Base-by-base conservation (phyloP, 2,888 invertebrate genomes). In the Epinotia demarniana region DNA sequence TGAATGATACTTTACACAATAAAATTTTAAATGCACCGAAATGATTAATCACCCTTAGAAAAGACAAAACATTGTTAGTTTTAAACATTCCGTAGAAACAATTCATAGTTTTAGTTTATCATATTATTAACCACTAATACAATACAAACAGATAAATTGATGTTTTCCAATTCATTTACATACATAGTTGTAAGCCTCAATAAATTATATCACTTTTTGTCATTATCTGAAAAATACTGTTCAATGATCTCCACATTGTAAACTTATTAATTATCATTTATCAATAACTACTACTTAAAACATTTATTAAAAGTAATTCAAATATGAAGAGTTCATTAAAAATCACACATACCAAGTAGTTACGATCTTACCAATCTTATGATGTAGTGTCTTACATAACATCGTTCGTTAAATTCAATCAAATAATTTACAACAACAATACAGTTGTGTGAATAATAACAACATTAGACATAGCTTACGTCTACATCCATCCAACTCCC, bases 401-500 rank as follows among this genome's bases (percentile, higher is more conserved):
- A 84, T 87, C 84, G 83, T 86, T 86, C 82, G 85, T 89, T 90
- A 90, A 91, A 91, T 90, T 91, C 89, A 90, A 88, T 91, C 86
- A 90, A 93, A 90, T 91, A 91, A 89, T 90, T 91, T 91, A 92
- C 89, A 92, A 92, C 91, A 92, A 92, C 88, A 86, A 86, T 86
- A 83, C 80, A 84, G 90, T 88, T 90, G 91, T 87, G 87, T 87
- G 87, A 87, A 87, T 87, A 88, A 90, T 89, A 91, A 92, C 90
- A 91, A 91, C 89, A 89, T 87, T 88, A 88, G 84, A 87, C 58
- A 83, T 87, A 86, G 84, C 88, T 88, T 89, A 89, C 76, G 80
- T 81, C 85, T 88, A 88, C 80, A 79, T 86, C 86, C 89, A 79
- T 86, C 88, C 87, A 89, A 87, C 86, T 90, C 83, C 83, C 87